Percentiles rank a stretch among this genome's conserved stretches.
Conservation (phyloP, 53 echinoderm and acorn worm species). For the Glandiceps talaboti region DNA sequence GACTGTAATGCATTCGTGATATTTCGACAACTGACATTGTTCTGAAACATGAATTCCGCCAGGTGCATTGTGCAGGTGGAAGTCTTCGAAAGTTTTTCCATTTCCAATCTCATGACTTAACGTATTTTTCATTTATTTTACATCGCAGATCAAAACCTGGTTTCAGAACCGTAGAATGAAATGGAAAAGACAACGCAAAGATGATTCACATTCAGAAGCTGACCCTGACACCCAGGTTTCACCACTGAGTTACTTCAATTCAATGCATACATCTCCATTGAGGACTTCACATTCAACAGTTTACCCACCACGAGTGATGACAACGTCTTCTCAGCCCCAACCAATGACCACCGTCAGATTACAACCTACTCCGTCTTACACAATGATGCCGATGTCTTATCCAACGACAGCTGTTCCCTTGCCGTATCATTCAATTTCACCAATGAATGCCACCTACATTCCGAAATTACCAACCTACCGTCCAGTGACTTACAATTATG, state of each 20-base stretch:
- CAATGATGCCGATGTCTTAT: background rate
- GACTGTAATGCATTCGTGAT: no score
- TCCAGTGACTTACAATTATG: background rate
- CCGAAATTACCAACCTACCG: background rate
- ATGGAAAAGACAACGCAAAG: background rate
- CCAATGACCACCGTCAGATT: background rate
- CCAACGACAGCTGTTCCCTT: background rate
- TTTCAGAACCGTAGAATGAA: background rate
- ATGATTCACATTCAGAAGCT: background rate
- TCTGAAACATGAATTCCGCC: no score
- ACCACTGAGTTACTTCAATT: background rate
- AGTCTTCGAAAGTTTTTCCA: no score
- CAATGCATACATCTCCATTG: background rate
- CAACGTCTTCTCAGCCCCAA: background rate
- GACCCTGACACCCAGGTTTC: background rate
- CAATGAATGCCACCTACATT: background rate
- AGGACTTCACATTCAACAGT: background rate
- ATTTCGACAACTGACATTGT: no score
- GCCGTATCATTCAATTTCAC: background rate
- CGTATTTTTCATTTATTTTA: no score
- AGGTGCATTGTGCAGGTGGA: no score
- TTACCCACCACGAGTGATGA: background rate
- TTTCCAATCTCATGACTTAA: no score
- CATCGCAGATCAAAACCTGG: background rate
- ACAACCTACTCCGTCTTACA: background rate